Evolutionary conservation across 2,888 invertebrate species (phyloP), one percentile per base, ranked within the genome.

Genomic region (Lepidochitona cinerea): DNA sequence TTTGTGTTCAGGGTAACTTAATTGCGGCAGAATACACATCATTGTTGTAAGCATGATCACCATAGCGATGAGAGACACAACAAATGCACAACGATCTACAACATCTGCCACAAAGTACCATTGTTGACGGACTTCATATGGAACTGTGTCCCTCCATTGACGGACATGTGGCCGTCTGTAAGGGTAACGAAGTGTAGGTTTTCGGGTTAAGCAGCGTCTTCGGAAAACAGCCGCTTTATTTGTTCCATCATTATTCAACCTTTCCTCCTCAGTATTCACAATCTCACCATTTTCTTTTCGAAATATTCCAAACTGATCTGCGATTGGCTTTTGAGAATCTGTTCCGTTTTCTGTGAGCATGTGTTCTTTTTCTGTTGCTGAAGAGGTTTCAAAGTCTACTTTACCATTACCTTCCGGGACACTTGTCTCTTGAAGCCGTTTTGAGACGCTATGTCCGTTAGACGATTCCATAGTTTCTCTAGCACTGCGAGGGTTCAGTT

Each of bases 91-190:
- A 1, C 59, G 23, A 59, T 59, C 59, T 4, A 59, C 32, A 12
- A 59, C 59, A 29, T 59, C 59, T 14, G 59, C 59, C 26, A 59
- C 59, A 59, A 59, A 59, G 29, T 59, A 59, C 59, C 59, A 59
- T 9, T 59, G 59, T 26, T 59, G 29, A 23, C 59, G 18, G 29
- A 59, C 59, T 7, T 23, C 59, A 14, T 18, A 32, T 23, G 59
- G 2, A 23, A 59, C 59, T 4, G 59, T 59, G 26, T 59, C 29
- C 26, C 29, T 59, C 59, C 59, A 59, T 2, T 23, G 59, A 14
- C 59, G 23, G 26, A 59, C 29, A 14, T 59, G 18, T 4, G 59
- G 59, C 4, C 59, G 59, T 12, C 59, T 23, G 1, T 9, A 59
- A 14, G 59, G 59, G 59, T 59, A 59, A 2, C 59, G 59, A 23